phyloP scores from a whole-genome alignment of 1,140 invertebrate genomes.

The Eumeta japonica region DNA sequence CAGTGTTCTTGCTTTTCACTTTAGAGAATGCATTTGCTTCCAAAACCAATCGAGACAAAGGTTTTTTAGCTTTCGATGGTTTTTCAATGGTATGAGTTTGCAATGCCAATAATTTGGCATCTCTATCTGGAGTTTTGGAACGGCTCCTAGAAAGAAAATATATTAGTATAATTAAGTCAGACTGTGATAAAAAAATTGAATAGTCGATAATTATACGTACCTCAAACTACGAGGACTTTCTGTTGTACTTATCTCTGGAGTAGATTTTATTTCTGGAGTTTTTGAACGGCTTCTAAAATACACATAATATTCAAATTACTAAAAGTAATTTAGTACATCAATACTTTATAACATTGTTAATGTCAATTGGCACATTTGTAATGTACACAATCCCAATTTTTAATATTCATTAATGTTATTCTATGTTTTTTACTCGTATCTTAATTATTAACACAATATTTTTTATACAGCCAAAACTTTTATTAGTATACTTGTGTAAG shows the following conservation, averaged over 20 bases:
- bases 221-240: slow-evolving; percentile 29
- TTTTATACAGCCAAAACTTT: too few species aligned
- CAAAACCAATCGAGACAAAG: slow-evolving; percentile 40
- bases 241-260: slow-evolving; percentile 9
- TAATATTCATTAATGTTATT: too few species aligned
- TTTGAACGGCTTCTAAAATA: slow-evolving; percentile 29
- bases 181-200: background rate
- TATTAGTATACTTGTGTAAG: too few species aligned
- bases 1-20: slow-evolving; percentile 24
- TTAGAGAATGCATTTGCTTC: slow-evolving; percentile 45
- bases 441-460: too few species aligned
- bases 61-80: slow-evolving; percentile 27
- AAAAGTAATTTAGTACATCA: too few species aligned
- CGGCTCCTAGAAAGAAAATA: slow-evolving; percentile 23
- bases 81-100: slow-evolving; percentile 34
- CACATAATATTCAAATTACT: too few species aligned
- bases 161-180: background rate
- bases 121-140: slow-evolving; percentile 47
- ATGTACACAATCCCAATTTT: too few species aligned
- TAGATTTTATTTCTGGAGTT: slow-evolving; percentile 26
- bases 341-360: too few species aligned
- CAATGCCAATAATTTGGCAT: slow-evolving; percentile 25
- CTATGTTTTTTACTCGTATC: too few species aligned
- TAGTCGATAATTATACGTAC: slow-evolving; percentile 15
- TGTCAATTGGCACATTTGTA: too few species aligned